These are phyloP conservation scores for Antheraea pernyi DNA, from an alignment of 1,140 invertebrate species.

Conservation along the genomic window DNA sequence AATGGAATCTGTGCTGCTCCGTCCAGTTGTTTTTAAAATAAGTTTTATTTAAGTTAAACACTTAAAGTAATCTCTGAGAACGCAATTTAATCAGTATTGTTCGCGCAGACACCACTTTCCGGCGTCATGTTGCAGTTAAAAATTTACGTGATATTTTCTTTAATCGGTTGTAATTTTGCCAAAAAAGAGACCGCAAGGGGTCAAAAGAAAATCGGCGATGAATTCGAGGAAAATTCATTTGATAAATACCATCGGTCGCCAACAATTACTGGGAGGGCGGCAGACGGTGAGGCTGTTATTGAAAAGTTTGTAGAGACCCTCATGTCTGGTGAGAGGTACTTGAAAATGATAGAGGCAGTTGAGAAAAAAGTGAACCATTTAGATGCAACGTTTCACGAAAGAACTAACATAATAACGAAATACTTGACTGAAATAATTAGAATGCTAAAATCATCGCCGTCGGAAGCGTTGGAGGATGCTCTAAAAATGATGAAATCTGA, in stretches of 20 bases:
- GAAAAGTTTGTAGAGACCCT: constrained; percentile 64
- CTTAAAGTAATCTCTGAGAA: background rate
- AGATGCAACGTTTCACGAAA: constrained; percentile 47
- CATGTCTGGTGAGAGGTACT: constrained; percentile 57
- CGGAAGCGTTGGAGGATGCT: constrained; percentile 34
- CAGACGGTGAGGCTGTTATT: constrained; percentile 45
- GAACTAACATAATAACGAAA: constrained; percentile 51
- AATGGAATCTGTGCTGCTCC: constrained; percentile 18
- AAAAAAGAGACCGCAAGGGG: constrained; percentile 12
- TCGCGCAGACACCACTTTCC: background rate
- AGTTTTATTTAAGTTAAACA: constrained; percentile 24
- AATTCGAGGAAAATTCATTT: background rate
- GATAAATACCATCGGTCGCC: constrained; percentile 16
- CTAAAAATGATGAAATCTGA: constrained; percentile 42
- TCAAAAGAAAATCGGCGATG: constrained; percentile 6
- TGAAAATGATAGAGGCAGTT: constrained; percentile 56
- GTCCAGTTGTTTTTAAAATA: constrained; percentile 26
- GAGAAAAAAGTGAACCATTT: constrained; percentile 54
- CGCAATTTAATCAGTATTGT: constrained; percentile 17
- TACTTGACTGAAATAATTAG: constrained; percentile 51
- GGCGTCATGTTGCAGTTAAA: constrained; percentile 18
- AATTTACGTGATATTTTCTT: constrained; percentile 3
- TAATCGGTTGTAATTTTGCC: constrained; percentile 9
- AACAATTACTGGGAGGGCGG: constrained; percentile 27
- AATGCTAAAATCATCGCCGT: constrained; percentile 36